phyloP scores from a whole-genome alignment of 2,797 vertebrate species.

The Etheostoma perlongum region DNA sequence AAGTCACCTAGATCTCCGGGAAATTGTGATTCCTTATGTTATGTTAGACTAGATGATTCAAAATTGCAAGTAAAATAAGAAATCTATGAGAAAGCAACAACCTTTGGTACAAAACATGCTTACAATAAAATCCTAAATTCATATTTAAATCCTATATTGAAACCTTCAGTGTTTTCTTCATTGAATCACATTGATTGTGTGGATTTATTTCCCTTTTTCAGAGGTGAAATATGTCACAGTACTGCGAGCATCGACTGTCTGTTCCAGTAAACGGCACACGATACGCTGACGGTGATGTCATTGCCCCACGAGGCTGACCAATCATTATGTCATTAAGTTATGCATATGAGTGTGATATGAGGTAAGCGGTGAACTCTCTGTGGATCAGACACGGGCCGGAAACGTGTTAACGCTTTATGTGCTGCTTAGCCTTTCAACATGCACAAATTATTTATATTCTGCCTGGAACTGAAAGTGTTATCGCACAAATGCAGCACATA shows the following conservation, averaged over 20 bases:
- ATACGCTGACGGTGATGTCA: conserved; percentile 74
- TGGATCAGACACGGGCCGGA: conserved; percentile 5
- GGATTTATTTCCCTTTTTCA: conserved; percentile 3
- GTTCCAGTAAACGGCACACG: conserved; percentile 66
- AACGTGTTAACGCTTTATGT: conserved; percentile 37
- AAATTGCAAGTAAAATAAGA: not conserved
- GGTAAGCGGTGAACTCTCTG: conserved; percentile 4
- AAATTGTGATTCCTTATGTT: not conserved
- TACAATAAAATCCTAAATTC: not conserved
- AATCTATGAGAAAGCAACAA: not conserved
- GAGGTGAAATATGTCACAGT: conserved; percentile 41
- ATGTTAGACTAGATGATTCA: too few species aligned
- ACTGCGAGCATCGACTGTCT: conserved; percentile 12
- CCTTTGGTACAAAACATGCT: not conserved
- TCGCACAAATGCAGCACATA: not conserved
- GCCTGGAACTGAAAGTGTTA: not conserved
- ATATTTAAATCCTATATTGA: not conserved
- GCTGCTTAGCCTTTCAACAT: conserved; percentile 2
- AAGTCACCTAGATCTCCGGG: not conserved
- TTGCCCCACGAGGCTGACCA: conserved; percentile 42
- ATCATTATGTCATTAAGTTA: conserved; percentile 68
- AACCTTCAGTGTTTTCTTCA: not conserved
- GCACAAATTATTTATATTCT: not conserved
- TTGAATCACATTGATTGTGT: not conserved
- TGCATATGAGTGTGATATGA: conserved; percentile 42